Percentiles rank a stretch among this genome's conserved stretches.
phyloP scores from a whole-genome alignment of 2,888 invertebrate genomes.

The Hartigia nigra region DNA sequence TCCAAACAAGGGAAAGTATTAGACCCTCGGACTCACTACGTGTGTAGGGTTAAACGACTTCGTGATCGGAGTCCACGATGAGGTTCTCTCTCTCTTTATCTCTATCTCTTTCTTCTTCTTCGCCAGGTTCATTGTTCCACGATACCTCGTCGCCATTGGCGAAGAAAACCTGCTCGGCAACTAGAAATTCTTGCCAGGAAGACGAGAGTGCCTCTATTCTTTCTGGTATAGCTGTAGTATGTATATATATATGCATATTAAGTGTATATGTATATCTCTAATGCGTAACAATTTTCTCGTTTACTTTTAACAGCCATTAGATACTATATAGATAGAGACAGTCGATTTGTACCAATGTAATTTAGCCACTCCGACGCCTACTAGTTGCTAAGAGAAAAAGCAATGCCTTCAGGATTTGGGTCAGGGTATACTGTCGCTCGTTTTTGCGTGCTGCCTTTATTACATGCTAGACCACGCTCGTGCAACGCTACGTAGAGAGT shows the following conservation, averaged over 20 bases:
- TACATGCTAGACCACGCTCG: neutral
- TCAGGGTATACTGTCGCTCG: neutral
- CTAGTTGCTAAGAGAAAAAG: neutral
- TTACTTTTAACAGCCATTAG: neutral
- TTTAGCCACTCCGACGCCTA: neutral
- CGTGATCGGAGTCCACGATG: slow-evolving; percentile 42
- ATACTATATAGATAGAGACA: no score
- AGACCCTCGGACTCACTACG: slow-evolving; percentile 42
- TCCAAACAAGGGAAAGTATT: slow-evolving; percentile 58
- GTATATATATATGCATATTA: no score
- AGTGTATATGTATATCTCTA: no score
- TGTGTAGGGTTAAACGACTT: slow-evolving; percentile 54
- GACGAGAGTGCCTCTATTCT: neutral
- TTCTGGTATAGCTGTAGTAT: neutral
- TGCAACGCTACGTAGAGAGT: neutral
- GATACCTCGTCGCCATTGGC: neutral
- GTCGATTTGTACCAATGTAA: neutral
- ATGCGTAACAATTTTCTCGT: neutral
- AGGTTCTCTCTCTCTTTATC: slow-evolving; percentile 6
- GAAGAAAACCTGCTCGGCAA: slow-evolving; percentile 1
- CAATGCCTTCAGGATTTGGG: neutral
- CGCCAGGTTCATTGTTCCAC: slow-evolving; percentile 4
- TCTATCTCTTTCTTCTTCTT: neutral
- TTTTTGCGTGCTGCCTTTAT: neutral
- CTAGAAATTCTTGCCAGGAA: neutral